Evolutionary conservation across 2,888 invertebrate species (phyloP).

Genomic region (Torymus auratus): DNA sequence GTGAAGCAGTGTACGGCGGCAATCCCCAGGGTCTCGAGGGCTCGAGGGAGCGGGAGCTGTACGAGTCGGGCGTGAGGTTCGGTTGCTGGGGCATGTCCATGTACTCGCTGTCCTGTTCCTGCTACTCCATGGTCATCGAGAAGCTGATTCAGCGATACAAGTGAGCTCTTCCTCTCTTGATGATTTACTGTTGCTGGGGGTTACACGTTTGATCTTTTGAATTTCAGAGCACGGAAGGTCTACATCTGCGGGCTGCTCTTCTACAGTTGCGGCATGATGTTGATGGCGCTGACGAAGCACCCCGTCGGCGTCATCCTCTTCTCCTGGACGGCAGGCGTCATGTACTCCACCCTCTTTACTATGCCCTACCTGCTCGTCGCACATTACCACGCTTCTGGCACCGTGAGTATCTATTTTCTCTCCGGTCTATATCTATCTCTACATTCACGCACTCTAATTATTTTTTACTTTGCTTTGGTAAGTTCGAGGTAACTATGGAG

Average conservation of each 20-base stretch:
- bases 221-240: constrained; percentile 88
- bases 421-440: no score
- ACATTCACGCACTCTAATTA: no score
- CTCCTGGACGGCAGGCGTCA: constrained; percentile 96
- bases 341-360: constrained; percentile 98
- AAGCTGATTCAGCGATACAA: constrained; percentile 85
- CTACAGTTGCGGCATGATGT: constrained; percentile 91
- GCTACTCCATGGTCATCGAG: constrained; percentile 94
- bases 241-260: constrained; percentile 93
- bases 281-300: constrained; percentile 88
- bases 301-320: constrained; percentile 89
- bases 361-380: constrained; percentile 97
- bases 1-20: constrained; percentile 92
- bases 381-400: constrained; percentile 90
- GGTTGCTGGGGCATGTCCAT: constrained; percentile 98
- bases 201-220: background rate
- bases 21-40: constrained; percentile 88
- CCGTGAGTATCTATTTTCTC: constrained; percentile 23
- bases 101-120: constrained; percentile 95
- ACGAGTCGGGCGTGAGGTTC: constrained; percentile 94
- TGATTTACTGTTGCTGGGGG: no score
- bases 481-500: constrained; percentile 81
- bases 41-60: constrained; percentile 81
- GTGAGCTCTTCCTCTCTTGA: constrained; percentile 64
- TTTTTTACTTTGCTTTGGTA: constrained; percentile 55